A percentile compares a stretch with the other conserved stretches of the same genome.
phyloP scores from a whole-genome alignment of 2,888 invertebrate species.

The Hedya salicella region DNA sequence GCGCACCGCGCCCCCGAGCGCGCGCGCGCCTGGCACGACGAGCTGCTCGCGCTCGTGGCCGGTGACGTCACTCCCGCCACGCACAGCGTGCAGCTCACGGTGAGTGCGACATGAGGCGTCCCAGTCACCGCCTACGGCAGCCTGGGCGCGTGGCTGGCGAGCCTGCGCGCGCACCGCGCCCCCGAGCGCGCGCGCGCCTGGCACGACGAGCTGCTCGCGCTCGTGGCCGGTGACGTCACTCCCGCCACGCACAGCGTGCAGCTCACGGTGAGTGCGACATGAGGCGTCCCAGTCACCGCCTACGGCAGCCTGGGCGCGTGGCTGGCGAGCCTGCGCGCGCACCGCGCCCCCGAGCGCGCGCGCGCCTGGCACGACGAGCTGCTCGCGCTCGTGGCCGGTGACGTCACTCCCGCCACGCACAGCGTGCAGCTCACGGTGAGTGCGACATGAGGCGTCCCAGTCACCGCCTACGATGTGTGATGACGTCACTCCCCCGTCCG shows the following conservation, averaged over 20 bases:
- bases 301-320: slow-evolving; percentile 64
- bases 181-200: neutral
- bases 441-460: too few species aligned
- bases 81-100: too few species aligned
- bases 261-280: slow-evolving; percentile 54
- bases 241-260: neutral
- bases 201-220: slow-evolving; percentile 20
- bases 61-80: too few species aligned
- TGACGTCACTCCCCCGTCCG: too few species aligned
- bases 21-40: neutral
- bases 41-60: too few species aligned
- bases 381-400: slow-evolving; percentile 57
- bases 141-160: too few species aligned
- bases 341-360: slow-evolving; percentile 51
- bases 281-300: slow-evolving; percentile 56
- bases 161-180: neutral
- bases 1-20: neutral
- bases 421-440: slow-evolving; percentile 57
- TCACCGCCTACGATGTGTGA: too few species aligned
- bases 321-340: slow-evolving; percentile 58
- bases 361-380: slow-evolving; percentile 66
- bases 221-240: neutral
- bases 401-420: slow-evolving; percentile 62
- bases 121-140: too few species aligned
- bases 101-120: too few species aligned